Conservation (phyloP, 2,797 vertebrate genomes). For the Petrocephalus schoutedeni region DNA sequence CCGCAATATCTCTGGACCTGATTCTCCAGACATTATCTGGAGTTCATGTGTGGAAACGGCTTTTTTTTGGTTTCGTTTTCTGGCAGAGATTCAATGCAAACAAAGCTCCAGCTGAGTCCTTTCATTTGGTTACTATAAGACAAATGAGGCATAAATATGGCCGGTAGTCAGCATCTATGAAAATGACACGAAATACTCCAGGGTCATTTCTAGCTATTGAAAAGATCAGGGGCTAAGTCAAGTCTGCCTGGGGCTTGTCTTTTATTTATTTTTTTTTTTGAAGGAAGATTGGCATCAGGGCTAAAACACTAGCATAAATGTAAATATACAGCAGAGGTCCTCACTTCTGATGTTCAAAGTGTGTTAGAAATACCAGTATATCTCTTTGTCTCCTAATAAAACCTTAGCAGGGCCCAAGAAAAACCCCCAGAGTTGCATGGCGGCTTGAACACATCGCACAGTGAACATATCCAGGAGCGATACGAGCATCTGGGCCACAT, state of each 20-base stretch:
- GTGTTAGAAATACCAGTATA: background rate
- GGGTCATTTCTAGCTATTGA: too few relatives aligned
- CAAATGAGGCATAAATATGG: background rate
- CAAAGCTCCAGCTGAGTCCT: background rate
- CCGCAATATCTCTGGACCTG: too few relatives aligned
- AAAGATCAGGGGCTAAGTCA: too few relatives aligned
- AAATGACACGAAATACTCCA: too few relatives aligned
- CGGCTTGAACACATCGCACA: background rate
- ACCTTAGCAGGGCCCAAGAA: background rate
- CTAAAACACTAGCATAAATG: too few relatives aligned
- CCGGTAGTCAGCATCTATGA: too few relatives aligned
- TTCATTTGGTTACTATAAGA: background rate
- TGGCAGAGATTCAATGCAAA: slow-evolving; percentile 14
- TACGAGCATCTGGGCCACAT: background rate
- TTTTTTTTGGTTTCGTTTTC: too few relatives aligned
- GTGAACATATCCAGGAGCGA: slow-evolving; percentile 8
- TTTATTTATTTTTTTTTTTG: too few relatives aligned
- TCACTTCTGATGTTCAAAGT: background rate
- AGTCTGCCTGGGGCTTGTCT: too few relatives aligned
- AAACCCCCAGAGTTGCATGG: background rate
- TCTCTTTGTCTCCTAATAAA: background rate
- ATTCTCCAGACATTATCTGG: too few relatives aligned
- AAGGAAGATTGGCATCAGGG: too few relatives aligned
- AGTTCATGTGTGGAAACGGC: too few relatives aligned
- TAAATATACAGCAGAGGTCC: background rate